These are phyloP conservation scores for Lycopodina hypogea DNA, from an alignment of 37 sponge, comb jelly and placozoan species.

Conservation along the genomic window DNA sequence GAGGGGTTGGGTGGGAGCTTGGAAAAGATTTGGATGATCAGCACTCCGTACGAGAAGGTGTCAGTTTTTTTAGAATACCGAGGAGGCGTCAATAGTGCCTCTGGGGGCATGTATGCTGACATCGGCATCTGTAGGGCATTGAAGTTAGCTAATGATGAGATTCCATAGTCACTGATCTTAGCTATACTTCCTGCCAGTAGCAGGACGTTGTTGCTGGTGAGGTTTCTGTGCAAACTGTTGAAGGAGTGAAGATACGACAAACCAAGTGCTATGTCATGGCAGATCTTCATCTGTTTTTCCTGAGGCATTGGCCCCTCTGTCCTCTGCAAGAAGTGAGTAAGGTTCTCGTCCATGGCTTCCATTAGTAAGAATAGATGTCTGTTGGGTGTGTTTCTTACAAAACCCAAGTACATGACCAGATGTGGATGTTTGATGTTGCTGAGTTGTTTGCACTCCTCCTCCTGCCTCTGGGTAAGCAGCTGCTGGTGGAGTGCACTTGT, in stretches of 20 bases:
- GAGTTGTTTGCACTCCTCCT: neutral
- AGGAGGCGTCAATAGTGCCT: neutral
- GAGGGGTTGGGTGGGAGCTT: neutral
- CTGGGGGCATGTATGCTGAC: conserved; percentile 4
- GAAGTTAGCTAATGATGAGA: neutral
- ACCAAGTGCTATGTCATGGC: conserved; percentile 14
- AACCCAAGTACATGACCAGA: conserved; percentile 28
- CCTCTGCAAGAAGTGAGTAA: conserved; percentile 37
- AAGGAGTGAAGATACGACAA: conserved; percentile 66
- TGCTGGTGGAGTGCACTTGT: neutral
- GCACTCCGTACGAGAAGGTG: neutral
- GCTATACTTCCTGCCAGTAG: conserved; percentile 5
- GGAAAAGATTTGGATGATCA: neutral
- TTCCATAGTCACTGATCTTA: neutral
- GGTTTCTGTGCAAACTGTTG: conserved; percentile 64
- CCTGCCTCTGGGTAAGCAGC: neutral
- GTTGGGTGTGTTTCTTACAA: conserved; percentile 5
- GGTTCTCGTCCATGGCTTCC: conserved; percentile 58
- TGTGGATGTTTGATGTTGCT: conserved; percentile 30
- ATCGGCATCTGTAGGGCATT: no score
- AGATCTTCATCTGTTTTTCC: neutral
- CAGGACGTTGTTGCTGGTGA: conserved; percentile 60
- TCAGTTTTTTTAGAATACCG: neutral
- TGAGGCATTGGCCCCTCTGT: conserved; percentile 3
- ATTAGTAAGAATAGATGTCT: conserved; percentile 17